Conservation (phyloP, 2,797 vertebrate species). For the Poecilia gillii region DNA sequence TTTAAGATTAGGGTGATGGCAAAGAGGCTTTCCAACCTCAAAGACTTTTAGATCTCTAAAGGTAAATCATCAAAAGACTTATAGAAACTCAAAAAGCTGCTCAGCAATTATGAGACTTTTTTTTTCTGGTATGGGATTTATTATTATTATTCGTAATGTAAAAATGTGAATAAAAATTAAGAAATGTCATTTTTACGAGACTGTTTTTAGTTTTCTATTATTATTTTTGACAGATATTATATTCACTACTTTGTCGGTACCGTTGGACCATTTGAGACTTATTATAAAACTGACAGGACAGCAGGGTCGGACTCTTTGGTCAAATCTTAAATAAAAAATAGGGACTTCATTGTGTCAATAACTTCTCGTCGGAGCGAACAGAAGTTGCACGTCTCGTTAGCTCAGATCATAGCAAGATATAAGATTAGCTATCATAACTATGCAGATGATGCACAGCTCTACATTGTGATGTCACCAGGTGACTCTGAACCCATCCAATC, state of each 20-base stretch:
- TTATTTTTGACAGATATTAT: neutral
- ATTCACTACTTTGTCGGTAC: neutral
- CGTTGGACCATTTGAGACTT: no score
- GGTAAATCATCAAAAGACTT: neutral
- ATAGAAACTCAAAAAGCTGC: neutral
- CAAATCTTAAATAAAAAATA: no score
- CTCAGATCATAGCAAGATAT: no score
- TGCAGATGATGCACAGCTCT: no score
- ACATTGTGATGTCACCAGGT: no score
- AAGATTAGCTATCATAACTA: no score
- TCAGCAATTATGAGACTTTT: neutral
- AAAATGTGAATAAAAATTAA: neutral
- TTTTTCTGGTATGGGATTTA: neutral
- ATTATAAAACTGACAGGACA: no score
- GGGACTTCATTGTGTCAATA: no score
- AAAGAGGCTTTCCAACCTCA: neutral
- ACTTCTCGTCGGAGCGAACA: no score
- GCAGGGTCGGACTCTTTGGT: no score
- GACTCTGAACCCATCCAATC: no score
- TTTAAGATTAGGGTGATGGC: neutral
- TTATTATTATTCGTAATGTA: neutral
- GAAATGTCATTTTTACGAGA: neutral
- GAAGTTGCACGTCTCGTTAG: no score
- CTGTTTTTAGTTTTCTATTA: neutral
- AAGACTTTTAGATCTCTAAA: neutral